phyloP scores from a whole-genome alignment of 1,140 invertebrate species.

The Paracyclopina nana region DNA sequence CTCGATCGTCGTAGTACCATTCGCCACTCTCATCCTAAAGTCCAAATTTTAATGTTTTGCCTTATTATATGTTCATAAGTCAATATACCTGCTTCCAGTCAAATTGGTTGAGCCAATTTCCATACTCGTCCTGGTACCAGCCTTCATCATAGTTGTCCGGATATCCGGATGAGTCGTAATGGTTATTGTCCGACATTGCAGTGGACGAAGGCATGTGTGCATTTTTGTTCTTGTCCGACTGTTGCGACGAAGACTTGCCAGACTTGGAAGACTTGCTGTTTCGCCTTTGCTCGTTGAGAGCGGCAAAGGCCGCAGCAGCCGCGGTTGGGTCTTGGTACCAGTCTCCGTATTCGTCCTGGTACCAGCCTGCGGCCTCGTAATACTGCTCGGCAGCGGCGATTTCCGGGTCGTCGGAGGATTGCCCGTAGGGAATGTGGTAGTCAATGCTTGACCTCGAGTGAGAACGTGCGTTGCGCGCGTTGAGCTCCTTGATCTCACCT shows the following conservation, averaged over 20 bases:
- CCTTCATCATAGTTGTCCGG: slow-evolving; percentile 15
- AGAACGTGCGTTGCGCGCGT: neutral
- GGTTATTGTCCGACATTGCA: too few relatives aligned
- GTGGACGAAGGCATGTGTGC: neutral
- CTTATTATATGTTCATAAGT: too few relatives aligned
- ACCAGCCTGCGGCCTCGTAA: slow-evolving; percentile 11
- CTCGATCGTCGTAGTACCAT: slow-evolving; percentile 18
- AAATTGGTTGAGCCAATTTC: slow-evolving; percentile 17
- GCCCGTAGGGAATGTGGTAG: slow-evolving; percentile 6
- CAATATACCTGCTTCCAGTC: too few relatives aligned
- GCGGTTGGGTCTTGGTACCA: slow-evolving; percentile 11
- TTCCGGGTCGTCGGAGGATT: neutral
- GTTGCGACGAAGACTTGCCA: neutral
- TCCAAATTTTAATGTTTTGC: too few relatives aligned
- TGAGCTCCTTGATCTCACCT: slow-evolving; percentile 2
- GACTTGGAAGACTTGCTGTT: neutral
- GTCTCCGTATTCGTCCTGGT: slow-evolving; percentile 11
- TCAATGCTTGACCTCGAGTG: neutral
- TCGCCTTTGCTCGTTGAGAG: neutral
- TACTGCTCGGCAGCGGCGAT: neutral
- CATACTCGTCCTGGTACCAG: slow-evolving; percentile 17
- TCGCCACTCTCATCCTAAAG: slow-evolving; percentile 20
- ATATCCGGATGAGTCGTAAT: too few relatives aligned
- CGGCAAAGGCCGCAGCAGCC: neutral
- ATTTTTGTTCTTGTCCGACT: neutral